These are phyloP conservation scores for Euwallacea similis DNA, from an alignment of 1,140 invertebrate genomes.

Conservation along the genomic window DNA sequence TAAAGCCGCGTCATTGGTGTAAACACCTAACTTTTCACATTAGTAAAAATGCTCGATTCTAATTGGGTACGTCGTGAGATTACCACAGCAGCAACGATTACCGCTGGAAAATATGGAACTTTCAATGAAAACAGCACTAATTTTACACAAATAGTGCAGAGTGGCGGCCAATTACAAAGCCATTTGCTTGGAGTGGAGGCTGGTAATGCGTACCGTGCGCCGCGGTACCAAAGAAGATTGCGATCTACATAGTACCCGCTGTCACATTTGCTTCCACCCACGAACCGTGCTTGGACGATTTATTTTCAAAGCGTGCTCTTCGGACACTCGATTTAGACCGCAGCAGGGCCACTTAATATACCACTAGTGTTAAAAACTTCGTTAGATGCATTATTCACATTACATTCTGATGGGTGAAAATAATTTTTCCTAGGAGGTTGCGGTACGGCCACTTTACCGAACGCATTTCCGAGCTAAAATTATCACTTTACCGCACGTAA, in stretches of 20 bases:
- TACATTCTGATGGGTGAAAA: too few relatives aligned
- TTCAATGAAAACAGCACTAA: background rate
- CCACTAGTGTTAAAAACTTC: too few relatives aligned
- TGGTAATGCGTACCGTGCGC: background rate
- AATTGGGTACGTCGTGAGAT: background rate
- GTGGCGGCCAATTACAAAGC: background rate
- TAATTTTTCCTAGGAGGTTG: too few relatives aligned
- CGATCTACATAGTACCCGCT: constrained; percentile 4
- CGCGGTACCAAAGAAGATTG: constrained; percentile 1
- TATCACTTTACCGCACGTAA: too few relatives aligned
- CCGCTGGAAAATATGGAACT: background rate
- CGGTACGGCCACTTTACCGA: too few relatives aligned
- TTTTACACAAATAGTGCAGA: background rate
- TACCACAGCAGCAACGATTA: background rate
- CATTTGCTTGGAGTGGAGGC: background rate
- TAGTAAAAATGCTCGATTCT: background rate
- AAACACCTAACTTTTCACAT: background rate
- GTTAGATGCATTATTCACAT: too few relatives aligned
- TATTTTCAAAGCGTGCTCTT: background rate
- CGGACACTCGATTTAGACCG: too few relatives aligned
- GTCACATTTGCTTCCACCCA: constrained; percentile 4
- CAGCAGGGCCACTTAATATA: too few relatives aligned
- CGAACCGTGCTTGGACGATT: background rate
- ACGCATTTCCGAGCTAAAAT: too few relatives aligned
- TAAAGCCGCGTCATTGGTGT: background rate